Evolutionary conservation across 2,797 vertebrate species (phyloP).

Genomic region (Pelochelys cantorii): DNA sequence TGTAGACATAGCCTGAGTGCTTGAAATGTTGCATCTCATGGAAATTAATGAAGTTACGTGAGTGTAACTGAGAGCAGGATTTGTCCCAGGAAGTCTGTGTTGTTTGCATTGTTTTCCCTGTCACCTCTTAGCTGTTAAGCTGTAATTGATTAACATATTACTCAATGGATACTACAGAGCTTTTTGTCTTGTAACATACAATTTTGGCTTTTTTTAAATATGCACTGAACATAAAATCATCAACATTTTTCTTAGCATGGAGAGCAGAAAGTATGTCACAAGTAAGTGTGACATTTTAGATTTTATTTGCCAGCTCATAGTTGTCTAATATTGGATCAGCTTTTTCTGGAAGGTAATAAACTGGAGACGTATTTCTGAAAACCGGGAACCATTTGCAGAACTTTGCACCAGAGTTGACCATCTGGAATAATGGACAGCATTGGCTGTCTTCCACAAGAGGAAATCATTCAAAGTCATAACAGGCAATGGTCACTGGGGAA

Average conservation of each 20-base stretch:
- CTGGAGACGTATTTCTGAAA: conserved; percentile 34
- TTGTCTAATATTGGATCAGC: conserved; percentile 31
- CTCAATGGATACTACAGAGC: conserved; percentile 26
- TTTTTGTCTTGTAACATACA: conserved; percentile 20
- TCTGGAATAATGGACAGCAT: conserved; percentile 66
- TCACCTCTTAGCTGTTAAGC: conserved; percentile 27
- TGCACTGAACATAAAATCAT: background rate
- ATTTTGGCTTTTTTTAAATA: conserved; percentile 55
- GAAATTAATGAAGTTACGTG: background rate
- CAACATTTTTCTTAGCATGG: conserved; percentile 1
- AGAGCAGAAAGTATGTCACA: conserved; percentile 40
- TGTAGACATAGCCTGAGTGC: background rate
- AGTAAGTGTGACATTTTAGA: background rate
- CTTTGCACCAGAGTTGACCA: conserved; percentile 62
- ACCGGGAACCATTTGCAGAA: conserved; percentile 58
- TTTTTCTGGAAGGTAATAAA: conserved; percentile 20
- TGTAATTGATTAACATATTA: conserved; percentile 61
- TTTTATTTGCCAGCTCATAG: conserved; percentile 42
- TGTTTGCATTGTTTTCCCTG: conserved; percentile 19
- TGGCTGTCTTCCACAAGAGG: conserved; percentile 67
- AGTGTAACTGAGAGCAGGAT: conserved; percentile 30
- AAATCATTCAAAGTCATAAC: conserved; percentile 72
- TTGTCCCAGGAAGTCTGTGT: background rate
- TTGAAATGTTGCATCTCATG: background rate
- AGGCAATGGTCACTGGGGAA: conserved; percentile 51